Evolutionary conservation across 2,888 invertebrate species (phyloP), one percentile per base, ranked within the genome.

Genomic region (Pelosia muscerda): DNA sequence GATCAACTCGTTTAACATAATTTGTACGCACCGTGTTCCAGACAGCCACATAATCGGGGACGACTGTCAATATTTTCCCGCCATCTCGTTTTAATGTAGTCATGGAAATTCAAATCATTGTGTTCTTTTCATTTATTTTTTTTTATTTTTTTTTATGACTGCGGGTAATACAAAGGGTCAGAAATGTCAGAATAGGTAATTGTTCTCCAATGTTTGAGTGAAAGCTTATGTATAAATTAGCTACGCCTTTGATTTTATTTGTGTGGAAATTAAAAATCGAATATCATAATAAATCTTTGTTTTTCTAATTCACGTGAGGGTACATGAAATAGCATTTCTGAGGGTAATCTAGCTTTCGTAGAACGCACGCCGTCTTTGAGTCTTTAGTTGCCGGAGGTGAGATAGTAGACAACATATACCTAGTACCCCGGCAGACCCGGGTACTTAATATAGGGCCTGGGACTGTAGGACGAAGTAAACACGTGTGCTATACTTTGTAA

Each of bases 1-100:
- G 76, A 71, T 77, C 73, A 72, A 66, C 58, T 61, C 75, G 71
- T 74, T 79, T 79, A 77, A 71, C 78, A 79, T 79, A 79, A 79
- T 79, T 76, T 69, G 66, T 66, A 65, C 65, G 49, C 61, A 58
- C n/a, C 23, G 15, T 53, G 53, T 57, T 49, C 58, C 64, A 64
- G 71, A 70, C 76, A 69, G 60, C 63, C 76, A 68, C 61, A 63
- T 79, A 71, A 72, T 71, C 68, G 69, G 66, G 13, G 25, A 72
- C 58, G 60, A 58, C 58, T 76, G 77, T 71, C 79, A 79, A 79
- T 77, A 73, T 79, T 79, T 71, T 74, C 69, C 61, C 63, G 0
- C 28, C n/a, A 22, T 34, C 64, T 66, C 55, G 56, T 31, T 25
- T 31, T 77, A 77, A 77, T 71, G 49, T 74, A 79, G 74, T 72